phyloP scores from a whole-genome alignment of 2,797 vertebrate genomes.

The Pipistrellus nathusii region DNA sequence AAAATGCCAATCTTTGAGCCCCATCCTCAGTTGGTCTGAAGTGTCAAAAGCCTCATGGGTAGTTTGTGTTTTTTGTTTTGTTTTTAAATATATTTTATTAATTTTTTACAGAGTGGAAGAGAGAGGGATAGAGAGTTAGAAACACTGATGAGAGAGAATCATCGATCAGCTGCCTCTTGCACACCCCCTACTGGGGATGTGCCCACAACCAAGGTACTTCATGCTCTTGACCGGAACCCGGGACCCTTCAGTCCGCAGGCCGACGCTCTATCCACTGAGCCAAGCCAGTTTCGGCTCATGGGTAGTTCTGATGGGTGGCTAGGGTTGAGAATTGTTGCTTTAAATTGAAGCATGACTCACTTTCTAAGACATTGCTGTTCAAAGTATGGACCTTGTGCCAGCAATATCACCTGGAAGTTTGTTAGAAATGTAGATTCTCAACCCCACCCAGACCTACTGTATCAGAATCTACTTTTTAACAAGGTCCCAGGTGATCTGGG shows the following conservation, averaged over 20 bases:
- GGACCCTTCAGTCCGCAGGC: no score
- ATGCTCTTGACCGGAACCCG: no score
- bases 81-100: no score
- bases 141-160: no score
- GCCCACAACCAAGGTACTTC: no score
- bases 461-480: background rate
- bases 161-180: no score
- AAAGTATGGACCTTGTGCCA: background rate
- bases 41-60: background rate
- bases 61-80: background rate
- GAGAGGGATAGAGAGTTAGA: no score
- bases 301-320: background rate
- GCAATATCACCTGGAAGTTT: background rate
- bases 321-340: background rate
- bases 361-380: background rate
- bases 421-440: constrained; percentile 23
- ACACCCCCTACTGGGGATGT: no score
- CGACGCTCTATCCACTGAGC: no score
- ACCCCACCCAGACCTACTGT: background rate
- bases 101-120: no score
- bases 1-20: constrained; percentile 11
- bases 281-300: no score
- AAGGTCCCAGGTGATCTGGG: no score
- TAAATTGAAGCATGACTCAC: background rate
- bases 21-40: background rate